Conservation (phyloP, 2,113 vertebrate species). For the Papio anubis region DNA sequence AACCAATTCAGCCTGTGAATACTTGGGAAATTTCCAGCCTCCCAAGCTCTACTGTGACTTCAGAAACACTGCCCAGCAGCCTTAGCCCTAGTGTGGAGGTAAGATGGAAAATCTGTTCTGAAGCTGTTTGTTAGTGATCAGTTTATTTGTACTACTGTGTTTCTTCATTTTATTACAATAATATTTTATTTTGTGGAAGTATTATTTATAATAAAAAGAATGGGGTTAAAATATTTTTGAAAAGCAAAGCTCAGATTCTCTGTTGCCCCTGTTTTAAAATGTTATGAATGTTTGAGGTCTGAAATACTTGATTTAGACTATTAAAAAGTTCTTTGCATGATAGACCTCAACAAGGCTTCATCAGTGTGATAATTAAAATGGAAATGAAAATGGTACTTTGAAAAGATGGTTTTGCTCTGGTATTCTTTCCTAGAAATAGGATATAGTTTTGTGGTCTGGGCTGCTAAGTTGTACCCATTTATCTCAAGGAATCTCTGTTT, state of each 20-base stretch:
- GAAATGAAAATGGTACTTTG: slow-evolving; percentile 29
- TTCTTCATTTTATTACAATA: slow-evolving; percentile 37
- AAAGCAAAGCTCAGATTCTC: slow-evolving; percentile 37
- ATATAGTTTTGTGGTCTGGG: slow-evolving; percentile 7
- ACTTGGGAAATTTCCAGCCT: slow-evolving; percentile 97
- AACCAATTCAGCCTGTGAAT: slow-evolving; percentile 89
- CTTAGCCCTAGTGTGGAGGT: slow-evolving; percentile 96
- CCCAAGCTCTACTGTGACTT: slow-evolving; percentile 94
- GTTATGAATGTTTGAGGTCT: background rate
- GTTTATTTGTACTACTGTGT: background rate
- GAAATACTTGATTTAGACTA: slow-evolving; percentile 46
- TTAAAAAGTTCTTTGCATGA: slow-evolving; percentile 7
- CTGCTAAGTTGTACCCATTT: slow-evolving; percentile 2
- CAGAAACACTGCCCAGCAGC: slow-evolving; percentile 93
- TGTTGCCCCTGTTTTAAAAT: background rate
- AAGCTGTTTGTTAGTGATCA: background rate
- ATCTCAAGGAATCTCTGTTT: background rate
- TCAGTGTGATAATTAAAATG: slow-evolving; percentile 48
- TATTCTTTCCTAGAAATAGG: slow-evolving; percentile 18
- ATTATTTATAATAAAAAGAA: background rate
- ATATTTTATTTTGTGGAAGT: slow-evolving; percentile 53
- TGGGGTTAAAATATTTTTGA: slow-evolving; percentile 38
- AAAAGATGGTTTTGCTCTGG: slow-evolving; percentile 46
- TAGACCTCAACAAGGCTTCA: background rate
- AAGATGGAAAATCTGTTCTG: slow-evolving; percentile 50